Percentiles rank a stretch among this genome's conserved stretches.
These are phyloP conservation scores for Lichenostomus cassidix DNA, from an alignment of 2,113 vertebrate species.

Conservation along the genomic window DNA sequence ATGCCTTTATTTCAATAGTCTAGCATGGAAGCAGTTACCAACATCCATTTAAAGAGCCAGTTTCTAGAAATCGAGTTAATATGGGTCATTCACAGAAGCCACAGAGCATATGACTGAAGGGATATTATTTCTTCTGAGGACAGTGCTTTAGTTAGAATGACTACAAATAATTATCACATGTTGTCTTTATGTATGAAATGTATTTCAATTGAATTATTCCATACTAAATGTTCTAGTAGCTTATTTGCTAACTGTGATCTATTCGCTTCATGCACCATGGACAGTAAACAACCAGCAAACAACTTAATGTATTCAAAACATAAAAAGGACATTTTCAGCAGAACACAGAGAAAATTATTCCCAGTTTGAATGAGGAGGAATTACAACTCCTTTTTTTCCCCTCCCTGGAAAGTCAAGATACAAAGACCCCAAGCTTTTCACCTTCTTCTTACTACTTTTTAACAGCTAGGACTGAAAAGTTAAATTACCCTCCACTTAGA, in stretches of 20 bases:
- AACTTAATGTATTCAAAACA: constrained; percentile 9
- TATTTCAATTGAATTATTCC: constrained; percentile 52
- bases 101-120: constrained; percentile 76
- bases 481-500: constrained; percentile 36
- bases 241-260: constrained; percentile 51
- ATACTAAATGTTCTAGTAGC: constrained; percentile 6
- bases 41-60: constrained; percentile 73
- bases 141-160: constrained; percentile 39
- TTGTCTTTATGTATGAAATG: constrained; percentile 52
- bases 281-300: constrained; percentile 48
- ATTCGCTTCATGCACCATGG: constrained; percentile 24
- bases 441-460: not conserved
- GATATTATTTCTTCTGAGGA: constrained; percentile 48
- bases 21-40: constrained; percentile 74
- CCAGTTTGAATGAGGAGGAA: not conserved
- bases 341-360: not conserved
- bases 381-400: not conserved
- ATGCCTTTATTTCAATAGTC: constrained; percentile 72
- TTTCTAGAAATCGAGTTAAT: constrained; percentile 77
- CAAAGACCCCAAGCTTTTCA: not conserved
- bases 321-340: not conserved
- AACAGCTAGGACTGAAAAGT: not conserved
- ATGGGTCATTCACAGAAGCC: constrained; percentile 78
- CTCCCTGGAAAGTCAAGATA: not conserved
- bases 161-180: constrained; percentile 54